Evolutionary conservation across 2,888 invertebrate genomes (phyloP).

Genomic region (Drosophila bunnanda): DNA sequence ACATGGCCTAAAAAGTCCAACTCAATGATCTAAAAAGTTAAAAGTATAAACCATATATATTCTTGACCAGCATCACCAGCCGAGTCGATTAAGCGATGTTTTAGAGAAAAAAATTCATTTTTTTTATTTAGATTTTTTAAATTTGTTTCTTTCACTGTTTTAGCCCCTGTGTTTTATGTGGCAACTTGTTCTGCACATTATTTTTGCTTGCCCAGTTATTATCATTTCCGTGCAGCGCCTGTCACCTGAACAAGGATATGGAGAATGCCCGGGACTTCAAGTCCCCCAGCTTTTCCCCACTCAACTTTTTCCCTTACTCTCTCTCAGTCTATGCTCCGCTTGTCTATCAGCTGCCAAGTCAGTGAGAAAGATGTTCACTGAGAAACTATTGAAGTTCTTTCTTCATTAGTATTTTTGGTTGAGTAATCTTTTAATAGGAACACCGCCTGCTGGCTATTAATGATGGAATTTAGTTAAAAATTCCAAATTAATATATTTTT

Average conservation of each 20-base stretch:
- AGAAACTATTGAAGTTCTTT: too few species aligned
- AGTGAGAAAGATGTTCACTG: slow-evolving; percentile 9
- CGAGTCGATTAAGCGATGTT: too few species aligned
- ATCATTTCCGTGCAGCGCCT: slow-evolving; percentile 28
- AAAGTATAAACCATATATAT: too few species aligned
- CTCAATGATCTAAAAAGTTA: too few species aligned
- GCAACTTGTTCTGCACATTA: slow-evolving; percentile 14
- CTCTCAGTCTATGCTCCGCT: slow-evolving; percentile 6
- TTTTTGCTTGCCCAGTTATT: slow-evolving; percentile 29
- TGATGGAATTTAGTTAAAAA: neutral
- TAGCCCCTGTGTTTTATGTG: neutral
- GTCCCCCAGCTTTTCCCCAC: neutral
- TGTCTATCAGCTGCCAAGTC: slow-evolving; percentile 56
- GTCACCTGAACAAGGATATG: slow-evolving; percentile 24
- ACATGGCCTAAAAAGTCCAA: too few species aligned
- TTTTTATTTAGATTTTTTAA: neutral
- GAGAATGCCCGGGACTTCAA: slow-evolving; percentile 7
- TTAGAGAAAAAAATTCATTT: too few species aligned
- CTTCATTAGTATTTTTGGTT: too few species aligned
- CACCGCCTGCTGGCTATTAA: neutral
- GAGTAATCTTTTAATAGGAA: too few species aligned
- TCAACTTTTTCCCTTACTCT: neutral
- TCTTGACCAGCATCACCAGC: too few species aligned
- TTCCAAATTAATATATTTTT: neutral
- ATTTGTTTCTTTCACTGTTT: neutral